Evolutionary conservation across 2,797 vertebrate genomes (phyloP), one percentile per base, ranked within the genome.

Genomic region (Picus viridis): DNA sequence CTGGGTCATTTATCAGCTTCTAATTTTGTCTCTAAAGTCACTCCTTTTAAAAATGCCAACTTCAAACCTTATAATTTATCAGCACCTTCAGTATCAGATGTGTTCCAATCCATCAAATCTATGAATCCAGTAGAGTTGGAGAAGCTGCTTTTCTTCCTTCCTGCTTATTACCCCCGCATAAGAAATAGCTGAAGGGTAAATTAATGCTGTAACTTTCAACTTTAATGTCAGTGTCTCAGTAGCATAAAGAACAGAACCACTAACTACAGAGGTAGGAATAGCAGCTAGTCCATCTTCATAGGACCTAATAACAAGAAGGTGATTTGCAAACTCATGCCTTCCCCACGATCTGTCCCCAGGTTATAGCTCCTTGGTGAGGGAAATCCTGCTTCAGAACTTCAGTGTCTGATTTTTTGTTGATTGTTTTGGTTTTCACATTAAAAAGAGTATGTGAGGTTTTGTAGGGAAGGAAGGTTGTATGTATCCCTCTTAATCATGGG

Each of bases 21-120:
- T 15, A 45, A 75, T 63, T 77, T 88, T 83, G 85, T 89, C 94
- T 92, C 80, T 83, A n/a, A 89, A 84, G 18, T 84, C 16, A 10
- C 16, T 61, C 87, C 41, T 67, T 86, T 86, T 64, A 43, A 92
- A 87, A 86, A 64, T 82, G 53, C 61, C 41, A 68, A 36, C 32
- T 65, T 22, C 0, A 2, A 82, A 74, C 45, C 62, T 83, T 85
- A 5, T 24, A 79, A 39, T 70, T 16, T 45, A 17, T 87, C 85
- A 74, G 43, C 41, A 85, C 26, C 51, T 74, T 65, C n/a, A 74
- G 11, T 51, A 62, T 85, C 45, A 61, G 22, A 16, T 71, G 29
- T 79, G 16, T 89, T 93, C 75, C 41, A 58, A 14, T 92, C 54
- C 26, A 19, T 88, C 78, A 90, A 58, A 36, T 86, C 32, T 68